phyloP scores from a whole-genome alignment of 2,888 invertebrate genomes.

The Tiliacea aurago region DNA sequence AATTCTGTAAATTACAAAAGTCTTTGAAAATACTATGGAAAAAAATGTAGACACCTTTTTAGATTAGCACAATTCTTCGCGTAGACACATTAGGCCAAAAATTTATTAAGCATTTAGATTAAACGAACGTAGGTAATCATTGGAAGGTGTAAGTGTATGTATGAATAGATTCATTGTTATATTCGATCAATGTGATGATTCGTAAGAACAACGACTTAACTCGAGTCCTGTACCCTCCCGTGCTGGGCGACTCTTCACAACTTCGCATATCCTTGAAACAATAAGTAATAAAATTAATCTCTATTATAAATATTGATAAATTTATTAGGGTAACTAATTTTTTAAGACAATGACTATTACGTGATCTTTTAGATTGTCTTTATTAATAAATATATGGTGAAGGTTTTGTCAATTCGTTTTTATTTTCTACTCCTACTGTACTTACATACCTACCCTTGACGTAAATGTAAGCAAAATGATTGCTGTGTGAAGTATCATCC shows the following conservation, averaged over 20 bases:
- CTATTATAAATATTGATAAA: slow-evolving; percentile 89
- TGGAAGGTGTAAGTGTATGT: slow-evolving; percentile 85
- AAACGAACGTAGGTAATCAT: slow-evolving; percentile 84
- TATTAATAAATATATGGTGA: slow-evolving; percentile 91
- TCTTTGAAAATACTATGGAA: slow-evolving; percentile 84
- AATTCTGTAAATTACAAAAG: slow-evolving; percentile 90
- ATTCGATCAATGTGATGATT: slow-evolving; percentile 88
- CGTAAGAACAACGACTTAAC: slow-evolving; percentile 88
- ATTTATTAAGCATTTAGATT: slow-evolving; percentile 87
- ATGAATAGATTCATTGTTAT: slow-evolving; percentile 87
- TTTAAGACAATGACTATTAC: slow-evolving; percentile 90
- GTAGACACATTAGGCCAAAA: slow-evolving; percentile 88
- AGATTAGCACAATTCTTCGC: slow-evolving; percentile 91
- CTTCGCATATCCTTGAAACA: slow-evolving; percentile 91
- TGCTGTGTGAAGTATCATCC: background rate
- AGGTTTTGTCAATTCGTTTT: slow-evolving; percentile 89
- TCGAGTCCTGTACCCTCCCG: slow-evolving; percentile 78
- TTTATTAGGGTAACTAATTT: slow-evolving; percentile 91
- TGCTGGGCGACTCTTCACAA: slow-evolving; percentile 85
- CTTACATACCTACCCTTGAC: background rate
- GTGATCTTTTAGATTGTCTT: slow-evolving; percentile 91
- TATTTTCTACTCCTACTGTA: slow-evolving; percentile 71
- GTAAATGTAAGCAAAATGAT: background rate
- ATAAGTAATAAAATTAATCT: slow-evolving; percentile 90
- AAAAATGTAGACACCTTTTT: slow-evolving; percentile 88